Evolutionary conservation across 2,113 vertebrate species (phyloP).

Genomic region (Pedionomus torquatus): DNA sequence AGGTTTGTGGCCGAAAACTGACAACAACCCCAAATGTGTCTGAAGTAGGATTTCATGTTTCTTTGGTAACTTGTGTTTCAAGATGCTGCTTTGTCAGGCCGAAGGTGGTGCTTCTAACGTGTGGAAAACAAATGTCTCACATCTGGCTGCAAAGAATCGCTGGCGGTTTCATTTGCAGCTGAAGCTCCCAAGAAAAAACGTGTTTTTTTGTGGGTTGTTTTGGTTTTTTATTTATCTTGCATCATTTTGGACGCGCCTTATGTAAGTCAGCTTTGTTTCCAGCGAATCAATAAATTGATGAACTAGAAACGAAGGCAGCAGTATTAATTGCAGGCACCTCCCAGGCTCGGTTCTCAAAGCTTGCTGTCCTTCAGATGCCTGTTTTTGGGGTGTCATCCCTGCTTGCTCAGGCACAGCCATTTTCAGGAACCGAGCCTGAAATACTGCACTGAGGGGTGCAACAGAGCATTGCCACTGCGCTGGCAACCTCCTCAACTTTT

Average conservation of each 20-base stretch:
- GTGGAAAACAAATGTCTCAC: not conserved
- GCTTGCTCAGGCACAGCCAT: not conserved
- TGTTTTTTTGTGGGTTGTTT: not conserved
- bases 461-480: not conserved
- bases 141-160: not conserved
- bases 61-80: not conserved
- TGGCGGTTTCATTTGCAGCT: not conserved
- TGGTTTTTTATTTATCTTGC: not conserved
- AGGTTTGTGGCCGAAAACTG: not conserved
- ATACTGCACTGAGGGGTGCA: not conserved
- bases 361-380: not conserved
- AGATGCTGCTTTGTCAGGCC: not conserved
- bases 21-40: not conserved
- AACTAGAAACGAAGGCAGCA: not conserved
- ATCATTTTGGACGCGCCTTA: not conserved
- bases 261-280: not conserved
- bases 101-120: not conserved
- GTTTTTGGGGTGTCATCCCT: accelerated
- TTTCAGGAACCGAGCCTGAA: not conserved
- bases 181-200: not conserved
- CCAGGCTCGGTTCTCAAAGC: not conserved
- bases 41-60: not conserved
- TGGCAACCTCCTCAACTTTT: not conserved
- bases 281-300: not conserved
- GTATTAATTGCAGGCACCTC: not conserved